These are phyloP conservation scores for Tortricodes alternella DNA, from an alignment of 2,888 invertebrate species.

Conservation along the genomic window DNA sequence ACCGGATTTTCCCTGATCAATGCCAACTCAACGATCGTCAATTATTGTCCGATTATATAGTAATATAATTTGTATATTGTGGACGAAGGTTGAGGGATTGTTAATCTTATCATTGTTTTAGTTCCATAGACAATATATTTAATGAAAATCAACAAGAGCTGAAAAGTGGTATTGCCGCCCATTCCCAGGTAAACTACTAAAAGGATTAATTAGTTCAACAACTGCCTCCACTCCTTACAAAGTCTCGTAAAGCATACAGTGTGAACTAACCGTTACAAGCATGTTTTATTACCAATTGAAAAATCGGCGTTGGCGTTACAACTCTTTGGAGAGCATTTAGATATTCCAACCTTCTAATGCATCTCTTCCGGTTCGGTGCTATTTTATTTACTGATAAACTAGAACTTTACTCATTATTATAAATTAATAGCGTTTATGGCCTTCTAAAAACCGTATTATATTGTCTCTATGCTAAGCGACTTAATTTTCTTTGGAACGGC, in stretches of 20 bases:
- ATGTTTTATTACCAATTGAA: neutral
- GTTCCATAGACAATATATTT: too few species aligned
- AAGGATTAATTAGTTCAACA: neutral
- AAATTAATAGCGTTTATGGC: too few species aligned
- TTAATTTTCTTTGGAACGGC: too few species aligned
- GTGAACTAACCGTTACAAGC: neutral
- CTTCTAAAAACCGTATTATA: too few species aligned
- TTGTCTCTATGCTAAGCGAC: too few species aligned
- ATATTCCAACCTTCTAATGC: neutral
- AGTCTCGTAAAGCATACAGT: neutral
- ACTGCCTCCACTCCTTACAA: neutral
- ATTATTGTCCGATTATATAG: slow-evolving; percentile 3
- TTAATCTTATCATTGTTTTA: neutral
- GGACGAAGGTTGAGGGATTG: neutral
- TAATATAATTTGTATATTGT: neutral
- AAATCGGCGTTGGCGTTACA: neutral
- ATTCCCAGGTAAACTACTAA: neutral
- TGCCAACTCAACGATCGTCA: slow-evolving; percentile 13
- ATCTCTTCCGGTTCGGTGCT: neutral
- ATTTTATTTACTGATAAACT: neutral
- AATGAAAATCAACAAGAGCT: neutral
- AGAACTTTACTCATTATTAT: too few species aligned
- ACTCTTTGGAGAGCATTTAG: neutral
- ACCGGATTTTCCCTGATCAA: slow-evolving; percentile 1
- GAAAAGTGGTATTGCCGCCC: neutral